These are phyloP conservation scores for Invenusta paracnida DNA, from an alignment of 2,888 invertebrate species.

Conservation along the genomic window DNA sequence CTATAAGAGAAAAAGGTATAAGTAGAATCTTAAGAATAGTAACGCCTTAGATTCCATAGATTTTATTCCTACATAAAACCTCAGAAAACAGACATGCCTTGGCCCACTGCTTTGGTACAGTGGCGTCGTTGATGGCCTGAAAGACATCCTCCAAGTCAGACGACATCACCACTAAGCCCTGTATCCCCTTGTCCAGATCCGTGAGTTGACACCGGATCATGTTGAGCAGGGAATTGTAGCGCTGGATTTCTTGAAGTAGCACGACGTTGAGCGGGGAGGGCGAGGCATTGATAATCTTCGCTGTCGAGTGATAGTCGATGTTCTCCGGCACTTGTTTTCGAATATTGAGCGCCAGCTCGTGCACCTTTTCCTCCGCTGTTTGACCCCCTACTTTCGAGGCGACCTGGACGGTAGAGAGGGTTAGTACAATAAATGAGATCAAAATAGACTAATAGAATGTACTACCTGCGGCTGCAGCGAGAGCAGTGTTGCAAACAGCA, in stretches of 20 bases:
- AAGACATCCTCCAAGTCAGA: constrained; percentile 76
- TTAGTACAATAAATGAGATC: background rate
- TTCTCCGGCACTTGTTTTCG: constrained; percentile 69
- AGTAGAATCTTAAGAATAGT: too few relatives aligned
- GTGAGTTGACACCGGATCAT: constrained; percentile 68
- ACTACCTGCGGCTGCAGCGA: constrained; percentile 70
- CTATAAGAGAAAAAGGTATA: too few relatives aligned
- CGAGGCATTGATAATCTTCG: constrained; percentile 70
- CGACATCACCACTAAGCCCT: constrained; percentile 82
- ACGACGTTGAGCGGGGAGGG: constrained; percentile 78
- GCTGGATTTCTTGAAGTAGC: constrained; percentile 74
- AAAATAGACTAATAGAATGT: background rate
- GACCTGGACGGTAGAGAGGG: constrained; percentile 39
- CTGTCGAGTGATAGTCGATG: constrained; percentile 74
- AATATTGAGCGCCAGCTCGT: constrained; percentile 70
- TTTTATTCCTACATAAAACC: too few relatives aligned
- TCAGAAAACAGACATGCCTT: too few relatives aligned
- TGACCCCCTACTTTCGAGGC: constrained; percentile 63
- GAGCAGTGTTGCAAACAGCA: constrained; percentile 73
- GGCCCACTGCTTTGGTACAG: constrained; percentile 67
- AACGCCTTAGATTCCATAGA: too few relatives aligned
- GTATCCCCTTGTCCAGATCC: constrained; percentile 74
- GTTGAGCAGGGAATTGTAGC: constrained; percentile 73
- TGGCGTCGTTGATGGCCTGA: constrained; percentile 70
- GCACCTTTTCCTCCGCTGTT: constrained; percentile 71